Evolutionary conservation across 30 jellyfish, hydroid and myxozoan species (phyloP).

Genomic region (Pelagia noctiluca): DNA sequence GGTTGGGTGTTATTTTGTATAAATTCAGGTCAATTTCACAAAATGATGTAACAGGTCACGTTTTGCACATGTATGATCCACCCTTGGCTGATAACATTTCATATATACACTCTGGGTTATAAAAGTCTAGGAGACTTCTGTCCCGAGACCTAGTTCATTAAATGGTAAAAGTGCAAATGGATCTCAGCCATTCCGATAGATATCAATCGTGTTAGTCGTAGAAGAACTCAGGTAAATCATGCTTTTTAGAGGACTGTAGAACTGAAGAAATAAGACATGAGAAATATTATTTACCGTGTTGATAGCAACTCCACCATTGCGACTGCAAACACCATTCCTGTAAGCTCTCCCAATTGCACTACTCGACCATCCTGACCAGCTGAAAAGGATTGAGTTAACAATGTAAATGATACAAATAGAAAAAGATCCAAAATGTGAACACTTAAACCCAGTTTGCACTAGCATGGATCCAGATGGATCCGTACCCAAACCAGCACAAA

Average conservation of each 20-base stretch:
- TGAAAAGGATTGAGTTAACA: no score
- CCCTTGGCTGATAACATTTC: no score
- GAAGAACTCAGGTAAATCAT: neutral
- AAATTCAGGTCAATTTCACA: no score
- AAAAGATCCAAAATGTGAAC: neutral
- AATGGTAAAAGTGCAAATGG: no score
- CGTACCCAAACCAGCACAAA: no score
- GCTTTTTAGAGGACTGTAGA: neutral
- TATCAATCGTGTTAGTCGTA: no score
- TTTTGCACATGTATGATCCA: no score
- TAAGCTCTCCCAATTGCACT: conserved; percentile 79
- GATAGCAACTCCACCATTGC: conserved; percentile 26
- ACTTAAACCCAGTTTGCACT: neutral
- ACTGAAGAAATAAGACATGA: neutral
- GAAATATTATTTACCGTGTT: conserved; percentile 15
- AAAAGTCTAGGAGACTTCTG: neutral
- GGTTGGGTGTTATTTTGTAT: no score
- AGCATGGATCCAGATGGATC: no score
- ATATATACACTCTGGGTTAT: no score
- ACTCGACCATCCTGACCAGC: conserved; percentile 42
- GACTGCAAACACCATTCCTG: conserved; percentile 70
- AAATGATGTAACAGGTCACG: no score
- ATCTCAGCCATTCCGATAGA: no score
- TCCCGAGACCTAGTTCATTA: neutral
- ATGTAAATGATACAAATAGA: neutral